Conservation (phyloP, 2,797 vertebrate genomes). For the Eleutherodactylus coqui region DNA sequence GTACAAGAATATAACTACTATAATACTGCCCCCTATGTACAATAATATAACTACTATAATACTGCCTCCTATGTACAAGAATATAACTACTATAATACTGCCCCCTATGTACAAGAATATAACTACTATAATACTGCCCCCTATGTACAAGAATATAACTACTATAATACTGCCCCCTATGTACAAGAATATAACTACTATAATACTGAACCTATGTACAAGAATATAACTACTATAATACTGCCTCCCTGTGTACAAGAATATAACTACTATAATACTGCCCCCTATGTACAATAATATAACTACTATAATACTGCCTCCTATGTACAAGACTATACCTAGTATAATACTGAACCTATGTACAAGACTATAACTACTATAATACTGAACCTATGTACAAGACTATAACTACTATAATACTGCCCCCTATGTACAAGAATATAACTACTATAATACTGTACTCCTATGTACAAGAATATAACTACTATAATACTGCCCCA, state of each 20-base stretch:
- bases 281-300: background rate
- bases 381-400: background rate
- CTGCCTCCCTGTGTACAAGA: slow-evolving; percentile 1
- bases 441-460: slow-evolving; percentile 4
- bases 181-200: slow-evolving; percentile 11
- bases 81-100: slow-evolving; percentile 14
- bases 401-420: slow-evolving; percentile 9
- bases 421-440: slow-evolving; percentile 4
- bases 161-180: background rate
- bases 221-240: slow-evolving; percentile 10
- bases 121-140: slow-evolving; percentile 2
- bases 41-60: slow-evolving; percentile 9
- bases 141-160: slow-evolving; percentile 9
- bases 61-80: background rate
- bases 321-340: slow-evolving; percentile 2
- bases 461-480: background rate
- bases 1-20: slow-evolving; percentile 10
- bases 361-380: slow-evolving; percentile 14
- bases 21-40: background rate
- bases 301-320: slow-evolving; percentile 18
- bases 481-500: slow-evolving; percentile 1
- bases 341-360: background rate
- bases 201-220: slow-evolving; percentile 14
- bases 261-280: slow-evolving; percentile 8
- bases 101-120: slow-evolving; percentile 6